Evolutionary conservation across 2,888 invertebrate species (phyloP).

Genomic region (Drosophila demipolita): DNA sequence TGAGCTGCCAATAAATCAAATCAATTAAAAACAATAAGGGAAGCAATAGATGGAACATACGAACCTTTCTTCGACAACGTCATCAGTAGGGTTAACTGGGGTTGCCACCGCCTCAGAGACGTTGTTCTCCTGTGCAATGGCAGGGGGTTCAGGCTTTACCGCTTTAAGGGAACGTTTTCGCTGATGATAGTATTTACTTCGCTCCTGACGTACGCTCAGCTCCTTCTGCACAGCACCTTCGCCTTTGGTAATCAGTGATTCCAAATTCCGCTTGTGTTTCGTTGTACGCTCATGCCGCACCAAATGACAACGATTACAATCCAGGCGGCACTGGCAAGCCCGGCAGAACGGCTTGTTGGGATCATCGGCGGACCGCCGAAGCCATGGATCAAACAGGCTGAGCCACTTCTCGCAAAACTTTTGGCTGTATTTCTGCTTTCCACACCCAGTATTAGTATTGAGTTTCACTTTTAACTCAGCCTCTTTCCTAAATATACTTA

Average conservation of each 20-base stretch:
- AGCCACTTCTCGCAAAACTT: constrained; percentile 83
- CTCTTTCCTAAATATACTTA: constrained; percentile 72
- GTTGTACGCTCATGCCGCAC: constrained; percentile 82
- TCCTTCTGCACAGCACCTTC: constrained; percentile 77
- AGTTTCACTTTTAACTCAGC: constrained; percentile 72
- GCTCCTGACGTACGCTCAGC: constrained; percentile 78
- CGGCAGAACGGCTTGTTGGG: constrained; percentile 82
- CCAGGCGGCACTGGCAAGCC: constrained; percentile 81
- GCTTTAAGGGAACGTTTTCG: constrained; percentile 50
- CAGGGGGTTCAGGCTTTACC: constrained; percentile 15
- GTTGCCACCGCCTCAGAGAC: constrained; percentile 32
- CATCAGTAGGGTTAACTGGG: not conserved
- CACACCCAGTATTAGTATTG: constrained; percentile 25
- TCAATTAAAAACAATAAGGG: not conserved
- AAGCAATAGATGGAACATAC: not conserved
- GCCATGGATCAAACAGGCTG: constrained; percentile 82
- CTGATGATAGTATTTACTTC: constrained; percentile 82
- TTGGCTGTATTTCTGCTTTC: constrained; percentile 79
- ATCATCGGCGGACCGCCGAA: constrained; percentile 75
- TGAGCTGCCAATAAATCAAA: constrained; percentile 11
- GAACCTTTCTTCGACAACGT: constrained; percentile 52
- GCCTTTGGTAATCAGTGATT: constrained; percentile 76
- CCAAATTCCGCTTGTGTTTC: constrained; percentile 81
- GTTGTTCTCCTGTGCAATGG: constrained; percentile 1
- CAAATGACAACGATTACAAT: constrained; percentile 83